phyloP scores from a whole-genome alignment of 2,888 invertebrate species.

The Limenitis camilla region DNA sequence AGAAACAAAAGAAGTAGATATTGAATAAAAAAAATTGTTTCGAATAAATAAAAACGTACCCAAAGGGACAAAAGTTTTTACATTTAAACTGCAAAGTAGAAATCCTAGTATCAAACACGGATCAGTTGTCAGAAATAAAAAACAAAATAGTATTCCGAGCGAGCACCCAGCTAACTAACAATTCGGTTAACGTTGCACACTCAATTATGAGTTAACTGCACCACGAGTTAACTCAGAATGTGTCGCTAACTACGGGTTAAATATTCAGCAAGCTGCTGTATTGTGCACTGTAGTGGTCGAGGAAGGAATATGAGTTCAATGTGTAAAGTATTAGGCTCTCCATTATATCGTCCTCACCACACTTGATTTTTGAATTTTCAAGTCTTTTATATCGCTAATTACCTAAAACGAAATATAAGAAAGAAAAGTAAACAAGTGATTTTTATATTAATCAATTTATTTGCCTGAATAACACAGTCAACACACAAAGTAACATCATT shows the following conservation, averaged over 20 bases:
- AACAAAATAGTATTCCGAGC: constrained; percentile 11
- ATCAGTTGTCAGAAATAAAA: constrained; percentile 2
- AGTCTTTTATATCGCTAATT: constrained; percentile 11
- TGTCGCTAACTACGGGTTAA: constrained; percentile 51
- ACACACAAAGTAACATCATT: too few relatives aligned
- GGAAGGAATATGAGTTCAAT: constrained; percentile 28
- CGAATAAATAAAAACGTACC: too few relatives aligned
- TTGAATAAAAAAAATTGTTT: too few relatives aligned
- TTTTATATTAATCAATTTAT: too few relatives aligned
- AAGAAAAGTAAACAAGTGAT: constrained; percentile 4
- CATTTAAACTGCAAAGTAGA: background rate
- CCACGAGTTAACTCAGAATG: constrained; percentile 38
- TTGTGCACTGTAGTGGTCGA: constrained; percentile 27
- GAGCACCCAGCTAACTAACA: constrained; percentile 29
- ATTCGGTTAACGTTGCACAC: constrained; percentile 35
- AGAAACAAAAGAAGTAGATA: too few relatives aligned
- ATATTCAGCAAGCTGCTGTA: constrained; percentile 40
- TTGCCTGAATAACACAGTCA: too few relatives aligned
- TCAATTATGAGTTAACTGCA: constrained; percentile 52
- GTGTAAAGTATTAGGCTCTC: constrained; percentile 22
- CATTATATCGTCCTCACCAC: constrained; percentile 13
- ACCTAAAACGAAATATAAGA: constrained; percentile 4
- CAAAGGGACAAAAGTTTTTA: too few relatives aligned
- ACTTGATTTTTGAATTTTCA: constrained; percentile 13
- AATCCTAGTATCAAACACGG: background rate